Base-by-base conservation (phyloP, 2,888 invertebrate genomes). In the Platerodrilus igneus region DNA sequence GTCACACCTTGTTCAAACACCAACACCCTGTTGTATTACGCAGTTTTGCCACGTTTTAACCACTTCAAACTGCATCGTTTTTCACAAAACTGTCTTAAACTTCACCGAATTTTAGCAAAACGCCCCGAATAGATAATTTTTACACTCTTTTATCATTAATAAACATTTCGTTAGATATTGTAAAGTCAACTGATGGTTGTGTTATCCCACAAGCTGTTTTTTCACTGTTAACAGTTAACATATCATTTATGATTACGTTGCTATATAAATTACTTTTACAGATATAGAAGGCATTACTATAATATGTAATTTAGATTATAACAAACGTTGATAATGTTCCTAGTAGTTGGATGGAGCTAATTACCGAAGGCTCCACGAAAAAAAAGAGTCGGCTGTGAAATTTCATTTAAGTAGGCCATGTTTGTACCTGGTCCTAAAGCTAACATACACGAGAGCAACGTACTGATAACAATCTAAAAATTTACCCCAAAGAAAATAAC, bases 401-500 rank as follows among this genome's bases (percentile, higher is more conserved):
- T 3, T 16, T 16, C 7, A 9, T 7, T 30, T 10, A n/a, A n/a
- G n/a, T n/a, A n/a, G n/a, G n/a, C n/a, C n/a, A n/a, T n/a, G n/a
- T n/a, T n/a, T n/a, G n/a, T n/a, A n/a, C n/a, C n/a, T n/a, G n/a
- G n/a, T n/a, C n/a, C n/a, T n/a, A n/a, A n/a, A n/a, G n/a, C n/a
- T n/a, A n/a, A 17, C 28, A 16, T 10, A 23, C 21, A 7, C 8
- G 20, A 29, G 32, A 25, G 35, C 46, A 39, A 32, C 28, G 38
- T 31, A 47, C 51, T 48, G 50, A 47, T 50, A 47, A 47, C 40
- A 26, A 53, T 53, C 53, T 50, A 37, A 37, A 47, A 53, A 50
- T 51, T 47, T 50, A 53, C 53, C 53, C 53, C 42, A 37, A 55
- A 57, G 55, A 55, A 50, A 53, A 45, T 53, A 59, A 50, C 54